A percentile compares a stretch with the other conserved stretches of the same genome.
These are phyloP conservation scores for Urocitellus parryii DNA, from an alignment of 2,113 vertebrate genomes.

Conservation along the genomic window DNA sequence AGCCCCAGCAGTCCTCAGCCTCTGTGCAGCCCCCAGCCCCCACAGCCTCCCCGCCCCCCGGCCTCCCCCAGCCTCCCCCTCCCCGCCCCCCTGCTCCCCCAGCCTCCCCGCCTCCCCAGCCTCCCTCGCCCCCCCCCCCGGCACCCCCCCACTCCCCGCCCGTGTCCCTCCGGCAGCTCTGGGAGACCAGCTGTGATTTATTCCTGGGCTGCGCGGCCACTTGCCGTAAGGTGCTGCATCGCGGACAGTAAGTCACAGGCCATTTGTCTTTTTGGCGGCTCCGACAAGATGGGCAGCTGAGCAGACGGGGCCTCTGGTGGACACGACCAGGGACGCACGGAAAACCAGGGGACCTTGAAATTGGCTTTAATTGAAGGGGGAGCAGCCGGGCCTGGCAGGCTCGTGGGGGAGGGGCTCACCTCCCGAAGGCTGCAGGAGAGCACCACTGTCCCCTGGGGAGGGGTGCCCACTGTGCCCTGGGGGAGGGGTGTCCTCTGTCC, in stretches of 20 bases:
- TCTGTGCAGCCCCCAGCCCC: too few species aligned
- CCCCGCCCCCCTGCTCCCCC: background rate
- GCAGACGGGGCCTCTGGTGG: constrained; percentile 23
- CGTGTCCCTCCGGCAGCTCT: background rate
- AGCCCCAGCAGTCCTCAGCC: too few species aligned
- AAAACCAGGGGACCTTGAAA: constrained; percentile 63
- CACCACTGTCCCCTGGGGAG: too few species aligned
- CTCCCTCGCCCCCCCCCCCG: background rate
- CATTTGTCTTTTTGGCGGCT: constrained; percentile 65
- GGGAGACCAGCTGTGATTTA: constrained; percentile 47
- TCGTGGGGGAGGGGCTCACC: too few species aligned
- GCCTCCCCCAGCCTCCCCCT: background rate
- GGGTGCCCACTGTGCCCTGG: too few species aligned
- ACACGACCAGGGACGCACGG: background rate
- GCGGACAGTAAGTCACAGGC: background rate
- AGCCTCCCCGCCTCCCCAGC: too few species aligned
- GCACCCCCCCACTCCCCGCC: background rate
- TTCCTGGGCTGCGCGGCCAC: constrained; percentile 6
- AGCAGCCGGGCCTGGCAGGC: too few species aligned
- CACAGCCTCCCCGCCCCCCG: too few species aligned
- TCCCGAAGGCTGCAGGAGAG: too few species aligned
- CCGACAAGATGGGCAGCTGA: constrained; percentile 48
- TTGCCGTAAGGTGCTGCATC: background rate
- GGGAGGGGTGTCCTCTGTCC: too few species aligned
- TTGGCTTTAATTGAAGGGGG: constrained; percentile 55